A percentile compares a stretch with the other conserved stretches of the same genome.
phyloP scores from a whole-genome alignment of 1,140 invertebrate species.

The Caenorhabditis inopinata region DNA sequence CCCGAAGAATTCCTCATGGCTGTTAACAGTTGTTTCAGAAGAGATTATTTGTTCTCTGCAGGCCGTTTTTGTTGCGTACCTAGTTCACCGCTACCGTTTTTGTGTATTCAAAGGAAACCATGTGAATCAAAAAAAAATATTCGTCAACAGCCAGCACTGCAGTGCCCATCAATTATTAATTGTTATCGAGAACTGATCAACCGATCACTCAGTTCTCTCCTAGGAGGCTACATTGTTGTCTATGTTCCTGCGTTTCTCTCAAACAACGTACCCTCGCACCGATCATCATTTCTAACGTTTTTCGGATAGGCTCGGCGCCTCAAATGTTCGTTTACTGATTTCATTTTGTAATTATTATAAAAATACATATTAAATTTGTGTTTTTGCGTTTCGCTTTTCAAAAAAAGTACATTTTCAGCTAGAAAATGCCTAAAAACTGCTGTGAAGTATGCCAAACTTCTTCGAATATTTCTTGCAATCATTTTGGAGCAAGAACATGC shows the following conservation, averaged over 20 bases:
- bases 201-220: no score
- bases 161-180: no score
- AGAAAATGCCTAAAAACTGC: neutral
- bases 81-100: no score
- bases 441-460: neutral
- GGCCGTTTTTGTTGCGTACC: no score
- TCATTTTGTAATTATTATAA: neutral
- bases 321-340: neutral
- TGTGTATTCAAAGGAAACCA: no score
- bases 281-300: no score
- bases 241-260: neutral
- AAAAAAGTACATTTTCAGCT: neutral
- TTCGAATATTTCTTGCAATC: neutral
- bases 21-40: no score
- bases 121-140: no score
- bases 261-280: neutral
- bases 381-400: neutral
- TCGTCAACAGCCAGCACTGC: no score
- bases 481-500: slow-evolving; percentile 7
- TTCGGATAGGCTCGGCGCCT: neutral
- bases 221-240: slow-evolving; percentile 25
- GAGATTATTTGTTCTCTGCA: no score
- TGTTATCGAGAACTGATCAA: no score
- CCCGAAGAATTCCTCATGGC: no score
- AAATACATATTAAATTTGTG: neutral